Percentiles rank a stretch among this genome's conserved stretches.
These are phyloP conservation scores for Artemia franciscana DNA, from an alignment of 1,140 invertebrate species.

Conservation along the genomic window DNA sequence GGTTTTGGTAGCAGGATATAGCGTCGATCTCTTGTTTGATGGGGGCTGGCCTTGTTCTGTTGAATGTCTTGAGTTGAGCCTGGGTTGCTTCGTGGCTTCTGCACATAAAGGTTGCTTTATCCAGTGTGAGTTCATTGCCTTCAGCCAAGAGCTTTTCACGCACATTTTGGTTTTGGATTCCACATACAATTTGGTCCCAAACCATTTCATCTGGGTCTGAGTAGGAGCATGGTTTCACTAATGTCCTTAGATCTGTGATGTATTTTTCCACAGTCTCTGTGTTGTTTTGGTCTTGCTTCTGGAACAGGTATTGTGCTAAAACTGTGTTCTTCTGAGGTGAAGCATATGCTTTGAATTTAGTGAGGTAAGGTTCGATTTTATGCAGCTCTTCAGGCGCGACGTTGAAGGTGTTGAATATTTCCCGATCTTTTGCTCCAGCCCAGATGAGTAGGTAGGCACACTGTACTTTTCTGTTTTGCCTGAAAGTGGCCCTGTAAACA, in stretches of 20 bases:
- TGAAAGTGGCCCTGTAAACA: too few species aligned
- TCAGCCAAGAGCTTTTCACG: background rate
- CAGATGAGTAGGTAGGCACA: too few species aligned
- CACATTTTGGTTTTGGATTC: background rate
- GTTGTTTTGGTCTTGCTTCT: background rate
- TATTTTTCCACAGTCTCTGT: background rate
- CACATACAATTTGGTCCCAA: background rate
- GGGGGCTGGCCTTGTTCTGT: background rate
- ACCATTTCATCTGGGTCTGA: background rate
- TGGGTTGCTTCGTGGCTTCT: too few species aligned
- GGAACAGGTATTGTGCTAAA: background rate
- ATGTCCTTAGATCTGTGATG: background rate
- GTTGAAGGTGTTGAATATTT: too few species aligned
- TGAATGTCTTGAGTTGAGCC: too few species aligned
- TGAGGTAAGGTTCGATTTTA: background rate
- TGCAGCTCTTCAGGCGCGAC: background rate
- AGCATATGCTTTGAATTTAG: background rate
- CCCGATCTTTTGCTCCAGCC: too few species aligned
- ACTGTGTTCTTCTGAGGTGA: background rate
- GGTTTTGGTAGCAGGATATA: background rate
- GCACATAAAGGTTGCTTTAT: too few species aligned
- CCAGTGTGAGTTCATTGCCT: too few species aligned
- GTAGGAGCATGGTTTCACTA: background rate
- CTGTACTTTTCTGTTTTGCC: too few species aligned
- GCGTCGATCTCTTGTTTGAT: background rate